phyloP scores from a whole-genome alignment of 2,797 vertebrate species.

The Cirrhinus mrigala region DNA sequence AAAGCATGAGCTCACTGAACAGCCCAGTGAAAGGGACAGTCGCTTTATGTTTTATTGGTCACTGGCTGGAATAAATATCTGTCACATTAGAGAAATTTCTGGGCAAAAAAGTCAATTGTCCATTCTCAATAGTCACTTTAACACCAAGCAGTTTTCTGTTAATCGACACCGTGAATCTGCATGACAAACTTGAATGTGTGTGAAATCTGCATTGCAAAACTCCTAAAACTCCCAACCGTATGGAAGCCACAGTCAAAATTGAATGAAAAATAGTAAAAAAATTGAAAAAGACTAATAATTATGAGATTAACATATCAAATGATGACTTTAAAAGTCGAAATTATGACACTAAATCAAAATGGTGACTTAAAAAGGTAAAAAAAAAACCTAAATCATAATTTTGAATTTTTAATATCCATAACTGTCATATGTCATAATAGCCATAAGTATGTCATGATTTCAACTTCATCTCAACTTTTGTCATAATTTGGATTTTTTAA shows the following conservation, averaged over 20 bases:
- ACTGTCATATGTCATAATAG: too few relatives aligned
- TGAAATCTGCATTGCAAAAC: neutral
- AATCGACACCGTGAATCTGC: neutral
- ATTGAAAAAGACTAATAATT: too few relatives aligned
- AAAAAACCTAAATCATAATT: neutral
- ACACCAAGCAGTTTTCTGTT: neutral
- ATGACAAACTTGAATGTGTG: neutral
- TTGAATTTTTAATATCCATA: neutral
- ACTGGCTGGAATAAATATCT: neutral
- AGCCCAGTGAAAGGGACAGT: neutral
- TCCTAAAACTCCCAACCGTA: neutral
- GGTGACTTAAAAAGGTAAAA: neutral
- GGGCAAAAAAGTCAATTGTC: neutral
- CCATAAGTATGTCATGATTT: neutral
- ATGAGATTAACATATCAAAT: neutral
- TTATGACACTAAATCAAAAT: neutral
- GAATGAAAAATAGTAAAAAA: too few relatives aligned
- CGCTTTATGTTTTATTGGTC: neutral
- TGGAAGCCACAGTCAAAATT: neutral
- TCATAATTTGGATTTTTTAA: neutral
- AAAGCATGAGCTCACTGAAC: constrained; percentile 7
- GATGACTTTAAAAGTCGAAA: neutral
- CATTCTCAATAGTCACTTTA: neutral
- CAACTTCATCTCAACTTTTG: neutral
- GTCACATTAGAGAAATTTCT: neutral